phyloP scores from a whole-genome alignment of 2,113 vertebrate genomes.

The Amphilophus citrinellus region DNA sequence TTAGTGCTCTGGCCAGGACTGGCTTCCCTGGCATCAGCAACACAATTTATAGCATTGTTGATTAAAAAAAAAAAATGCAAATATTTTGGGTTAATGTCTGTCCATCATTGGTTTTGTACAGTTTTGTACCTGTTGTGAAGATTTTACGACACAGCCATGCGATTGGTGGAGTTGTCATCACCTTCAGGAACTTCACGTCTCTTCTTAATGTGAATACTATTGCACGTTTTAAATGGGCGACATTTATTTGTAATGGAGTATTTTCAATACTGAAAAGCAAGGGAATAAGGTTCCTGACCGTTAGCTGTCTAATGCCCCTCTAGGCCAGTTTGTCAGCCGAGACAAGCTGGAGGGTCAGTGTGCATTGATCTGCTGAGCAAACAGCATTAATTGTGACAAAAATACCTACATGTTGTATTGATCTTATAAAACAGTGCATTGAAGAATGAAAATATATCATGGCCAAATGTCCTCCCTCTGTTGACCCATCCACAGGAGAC shows the following conservation, averaged over 20 bases:
- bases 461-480: conserved; percentile 7
- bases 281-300: background rate
- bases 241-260: background rate
- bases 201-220: background rate
- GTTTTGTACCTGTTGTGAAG: background rate
- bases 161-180: background rate
- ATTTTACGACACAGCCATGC: background rate
- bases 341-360: conserved; percentile 23
- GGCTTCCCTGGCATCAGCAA: background rate
- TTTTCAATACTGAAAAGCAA: background rate
- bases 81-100: background rate
- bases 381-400: conserved; percentile 75
- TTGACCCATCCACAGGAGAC: conserved; percentile 18
- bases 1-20: background rate
- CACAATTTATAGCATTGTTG: background rate
- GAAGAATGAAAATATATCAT: conserved; percentile 54
- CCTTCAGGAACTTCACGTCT: background rate
- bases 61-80: background rate
- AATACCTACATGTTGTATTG: conserved; percentile 75
- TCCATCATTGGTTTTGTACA: background rate
- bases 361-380: conserved; percentile 64
- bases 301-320: background rate
- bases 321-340: conserved; percentile 6
- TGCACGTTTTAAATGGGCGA: background rate
- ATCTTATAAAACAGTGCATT: conserved; percentile 56